Base-by-base conservation (phyloP, 2,113 vertebrate genomes). In the Smithornis capensis region DNA sequence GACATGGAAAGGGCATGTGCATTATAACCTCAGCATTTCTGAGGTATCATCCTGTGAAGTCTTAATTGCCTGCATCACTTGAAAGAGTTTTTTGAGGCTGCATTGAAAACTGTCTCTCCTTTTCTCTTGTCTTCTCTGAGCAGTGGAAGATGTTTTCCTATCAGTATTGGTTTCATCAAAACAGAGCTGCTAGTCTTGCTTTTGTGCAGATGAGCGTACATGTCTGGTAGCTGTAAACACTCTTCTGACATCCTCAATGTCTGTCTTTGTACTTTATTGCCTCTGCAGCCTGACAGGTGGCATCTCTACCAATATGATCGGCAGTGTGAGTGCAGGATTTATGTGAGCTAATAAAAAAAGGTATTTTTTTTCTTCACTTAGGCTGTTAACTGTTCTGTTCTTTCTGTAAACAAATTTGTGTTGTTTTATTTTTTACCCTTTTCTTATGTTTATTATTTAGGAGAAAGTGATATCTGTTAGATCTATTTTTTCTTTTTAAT, bases 191-290 rank as follows among this genome's bases (percentile, higher is more conserved):
- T 74, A 44, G 53, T 62, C n/a, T 14, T 76, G 59, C 37, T 64
- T 84, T 94, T 49, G 71, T 87, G 76, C 75, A 92, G 92, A 83
- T 49, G 47, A 83, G 47, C 9, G 1, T 68, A 45, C 23, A 38
- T 7, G 44, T 56, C 18, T 90, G 76, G 59, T 89, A 89, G 76
- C 64, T 81, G 74, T 94, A 88, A 96, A 95, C 59, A 74, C 27
- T 56, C 75, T 71, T 71, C 55, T 92, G 71, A 83, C 63, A 90
- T 71, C 53, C n/a, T 83, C 79, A 95, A 76, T 83, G 55, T 88
- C 80, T 83, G 53, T 59, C 19, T 92, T 89, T 92, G 71, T 76
- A 40, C 55, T 88, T 84, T 71, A 70, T 70, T 92, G 73, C 77
- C 53, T 88, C 53, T 90, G 53, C 79, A 93, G 50, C 44, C 76